Conservation (phyloP, 2,113 vertebrate genomes). For the Phaethornis superciliosus region DNA sequence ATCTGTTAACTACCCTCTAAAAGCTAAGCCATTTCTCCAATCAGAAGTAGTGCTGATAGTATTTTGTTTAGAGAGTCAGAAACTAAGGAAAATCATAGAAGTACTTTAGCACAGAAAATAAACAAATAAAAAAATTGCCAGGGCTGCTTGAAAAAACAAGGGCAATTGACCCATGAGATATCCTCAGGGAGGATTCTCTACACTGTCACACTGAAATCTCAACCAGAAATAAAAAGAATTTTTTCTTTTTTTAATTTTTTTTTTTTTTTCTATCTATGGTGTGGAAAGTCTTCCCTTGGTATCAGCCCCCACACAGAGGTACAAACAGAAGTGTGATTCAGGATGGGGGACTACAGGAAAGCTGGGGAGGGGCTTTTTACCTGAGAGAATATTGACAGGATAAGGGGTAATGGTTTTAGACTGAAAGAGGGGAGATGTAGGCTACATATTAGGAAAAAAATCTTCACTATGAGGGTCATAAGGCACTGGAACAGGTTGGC, state of each 20-base stretch:
- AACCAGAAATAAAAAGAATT: not conserved
- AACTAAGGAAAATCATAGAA: not conserved
- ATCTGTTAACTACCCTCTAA: not conserved
- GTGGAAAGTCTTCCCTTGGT: rapidly evolving
- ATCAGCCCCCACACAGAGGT: not conserved
- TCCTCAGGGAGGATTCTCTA: not conserved
- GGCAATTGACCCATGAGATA: not conserved
- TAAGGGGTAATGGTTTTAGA: too few species aligned
- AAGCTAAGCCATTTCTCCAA: too few species aligned
- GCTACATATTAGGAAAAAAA: too few species aligned
- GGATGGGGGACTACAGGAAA: too few species aligned
- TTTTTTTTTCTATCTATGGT: not conserved
- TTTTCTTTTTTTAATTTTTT: too few species aligned
- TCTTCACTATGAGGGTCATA: too few species aligned
- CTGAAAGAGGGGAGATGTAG: too few species aligned
- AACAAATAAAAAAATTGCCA: not conserved
- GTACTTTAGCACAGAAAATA: not conserved
- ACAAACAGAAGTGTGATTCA: not conserved
- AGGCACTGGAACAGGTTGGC: too few species aligned
- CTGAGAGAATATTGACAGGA: too few species aligned
- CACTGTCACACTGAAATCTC: not conserved
- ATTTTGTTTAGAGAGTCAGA: not conserved
- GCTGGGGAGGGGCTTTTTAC: too few species aligned
- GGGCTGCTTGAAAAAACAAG: not conserved
- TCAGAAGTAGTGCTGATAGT: not conserved